phyloP scores from a whole-genome alignment of 2,797 vertebrate genomes.

The Sebastes nivosus region DNA sequence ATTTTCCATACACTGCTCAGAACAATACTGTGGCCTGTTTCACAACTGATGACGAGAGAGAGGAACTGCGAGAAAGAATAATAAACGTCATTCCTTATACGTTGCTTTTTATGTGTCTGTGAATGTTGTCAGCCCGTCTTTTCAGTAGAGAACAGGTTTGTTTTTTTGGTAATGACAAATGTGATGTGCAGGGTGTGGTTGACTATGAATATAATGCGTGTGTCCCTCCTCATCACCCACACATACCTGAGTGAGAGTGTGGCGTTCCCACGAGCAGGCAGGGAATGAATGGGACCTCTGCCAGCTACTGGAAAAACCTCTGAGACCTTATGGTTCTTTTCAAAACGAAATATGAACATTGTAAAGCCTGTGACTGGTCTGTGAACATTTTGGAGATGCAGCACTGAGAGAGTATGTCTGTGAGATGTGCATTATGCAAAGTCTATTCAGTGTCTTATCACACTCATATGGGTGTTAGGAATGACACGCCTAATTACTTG shows the following conservation, averaged over 20 bases:
- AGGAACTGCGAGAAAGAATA: not conserved
- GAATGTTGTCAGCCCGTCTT: not conserved
- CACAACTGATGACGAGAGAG: not conserved
- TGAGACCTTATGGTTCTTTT: not conserved
- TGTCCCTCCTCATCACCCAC: conserved; percentile 15
- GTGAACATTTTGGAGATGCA: not conserved
- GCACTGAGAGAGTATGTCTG: not conserved
- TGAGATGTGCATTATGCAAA: not conserved
- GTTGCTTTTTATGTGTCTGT: not conserved
- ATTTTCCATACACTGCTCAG: not conserved
- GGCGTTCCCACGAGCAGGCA: conserved; percentile 28
- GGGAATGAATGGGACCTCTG: not conserved
- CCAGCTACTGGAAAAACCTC: not conserved
- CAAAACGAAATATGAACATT: not conserved
- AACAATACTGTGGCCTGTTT: not conserved
- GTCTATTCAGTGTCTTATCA: not conserved
- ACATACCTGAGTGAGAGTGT: conserved; percentile 40
- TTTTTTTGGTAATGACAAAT: conserved; percentile 23
- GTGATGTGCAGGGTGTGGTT: conserved; percentile 48
- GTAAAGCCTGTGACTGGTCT: not conserved
- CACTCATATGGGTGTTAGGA: not conserved
- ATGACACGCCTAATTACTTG: not conserved
- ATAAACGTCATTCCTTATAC: not conserved
- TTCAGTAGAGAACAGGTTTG: conserved; percentile 46
- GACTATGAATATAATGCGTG: conserved; percentile 9